These are phyloP conservation scores for Harpalus rubripes DNA, from an alignment of 2,888 invertebrate species.

Conservation along the genomic window DNA sequence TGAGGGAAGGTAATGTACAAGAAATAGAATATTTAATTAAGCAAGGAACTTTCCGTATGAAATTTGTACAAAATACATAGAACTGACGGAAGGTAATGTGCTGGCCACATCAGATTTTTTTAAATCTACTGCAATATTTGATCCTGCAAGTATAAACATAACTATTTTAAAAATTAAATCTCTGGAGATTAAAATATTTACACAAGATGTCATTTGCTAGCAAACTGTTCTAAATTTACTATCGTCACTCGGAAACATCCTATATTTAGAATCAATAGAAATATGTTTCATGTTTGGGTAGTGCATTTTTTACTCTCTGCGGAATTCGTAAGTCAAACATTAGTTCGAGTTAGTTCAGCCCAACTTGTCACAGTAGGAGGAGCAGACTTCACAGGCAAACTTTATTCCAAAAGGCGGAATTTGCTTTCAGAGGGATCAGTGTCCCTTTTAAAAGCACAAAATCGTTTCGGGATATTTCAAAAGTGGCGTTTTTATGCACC, in stretches of 20 bases:
- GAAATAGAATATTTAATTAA: too few relatives aligned
- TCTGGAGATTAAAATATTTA: constrained; percentile 29
- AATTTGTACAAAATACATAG: too few relatives aligned
- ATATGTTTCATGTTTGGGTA: constrained; percentile 41
- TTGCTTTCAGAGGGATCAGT: constrained; percentile 17
- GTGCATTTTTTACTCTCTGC: constrained; percentile 34
- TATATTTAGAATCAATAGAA: constrained; percentile 37
- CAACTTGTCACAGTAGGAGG: constrained; percentile 56
- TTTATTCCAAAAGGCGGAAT: constrained; percentile 46
- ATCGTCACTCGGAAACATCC: constrained; percentile 20
- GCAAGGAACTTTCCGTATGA: too few relatives aligned
- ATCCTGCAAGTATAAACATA: background rate
- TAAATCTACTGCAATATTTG: constrained; percentile 41
- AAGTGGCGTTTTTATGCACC: constrained; percentile 30
- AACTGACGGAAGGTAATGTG: too few relatives aligned
- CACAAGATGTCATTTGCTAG: constrained; percentile 25
- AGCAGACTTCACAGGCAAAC: constrained; percentile 35
- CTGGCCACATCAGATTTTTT: too few relatives aligned
- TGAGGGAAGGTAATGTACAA: too few relatives aligned
- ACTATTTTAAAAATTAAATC: constrained; percentile 19
- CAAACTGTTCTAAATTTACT: constrained; percentile 41
- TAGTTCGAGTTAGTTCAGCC: constrained; percentile 55
- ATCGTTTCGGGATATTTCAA: constrained; percentile 54
- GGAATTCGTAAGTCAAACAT: constrained; percentile 47
- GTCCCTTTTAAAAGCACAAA: constrained; percentile 34